Percentiles rank a stretch among this genome's conserved stretches.
These are phyloP conservation scores for Linurgus olivaceus DNA, from an alignment of 2,797 vertebrate genomes.

Conservation along the genomic window DNA sequence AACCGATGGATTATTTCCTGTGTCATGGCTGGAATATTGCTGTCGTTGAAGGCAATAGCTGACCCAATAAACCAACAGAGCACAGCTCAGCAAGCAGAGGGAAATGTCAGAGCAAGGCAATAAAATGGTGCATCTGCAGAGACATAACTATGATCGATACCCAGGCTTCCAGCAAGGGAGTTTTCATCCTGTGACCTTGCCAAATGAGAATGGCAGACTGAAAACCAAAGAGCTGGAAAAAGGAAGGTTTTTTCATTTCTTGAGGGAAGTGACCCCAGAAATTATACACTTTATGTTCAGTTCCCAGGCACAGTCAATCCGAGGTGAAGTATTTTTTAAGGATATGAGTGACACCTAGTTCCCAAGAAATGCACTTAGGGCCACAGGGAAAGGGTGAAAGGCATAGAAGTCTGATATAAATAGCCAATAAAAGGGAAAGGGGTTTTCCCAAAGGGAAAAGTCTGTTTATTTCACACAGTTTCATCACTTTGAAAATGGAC, in stretches of 20 bases:
- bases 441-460: background rate
- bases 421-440: background rate
- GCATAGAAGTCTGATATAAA: background rate
- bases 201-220: background rate
- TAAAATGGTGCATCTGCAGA: slow-evolving; percentile 4
- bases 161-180: background rate
- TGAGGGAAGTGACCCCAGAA: background rate
- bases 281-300: background rate
- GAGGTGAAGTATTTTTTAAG: background rate
- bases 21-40: background rate
- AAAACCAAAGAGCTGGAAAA: slow-evolving; percentile 19
- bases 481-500: background rate
- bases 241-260: background rate
- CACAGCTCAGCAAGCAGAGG: background rate
- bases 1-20: background rate
- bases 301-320: background rate
- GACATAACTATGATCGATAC: background rate
- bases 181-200: background rate
- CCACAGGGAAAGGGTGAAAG: background rate
- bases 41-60: background rate
- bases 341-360: background rate
- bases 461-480: background rate
- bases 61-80: background rate
- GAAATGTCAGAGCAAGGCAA: background rate
- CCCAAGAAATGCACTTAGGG: background rate